phyloP scores from a whole-genome alignment of 23 tunicate genomes.

The Halocynthia aurantium region DNA sequence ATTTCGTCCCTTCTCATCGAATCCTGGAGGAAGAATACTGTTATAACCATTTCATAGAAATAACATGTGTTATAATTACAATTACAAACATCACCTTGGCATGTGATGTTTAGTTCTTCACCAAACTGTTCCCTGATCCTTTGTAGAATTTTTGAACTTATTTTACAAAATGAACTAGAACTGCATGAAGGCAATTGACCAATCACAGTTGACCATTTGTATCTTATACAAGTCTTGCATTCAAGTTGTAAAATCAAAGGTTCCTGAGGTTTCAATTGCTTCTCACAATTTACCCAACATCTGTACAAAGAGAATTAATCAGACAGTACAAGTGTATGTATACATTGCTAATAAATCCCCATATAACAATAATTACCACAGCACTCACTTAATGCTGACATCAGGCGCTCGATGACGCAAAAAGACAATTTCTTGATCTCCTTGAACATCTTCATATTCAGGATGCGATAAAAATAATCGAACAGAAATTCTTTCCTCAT shows the following conservation, averaged over 20 bases:
- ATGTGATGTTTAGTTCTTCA: background rate
- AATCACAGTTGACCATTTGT: constrained; percentile 1
- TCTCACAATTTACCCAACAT: constrained; percentile 12
- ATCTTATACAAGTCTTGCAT: constrained; percentile 4
- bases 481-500: background rate
- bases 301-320: background rate
- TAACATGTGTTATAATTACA: background rate
- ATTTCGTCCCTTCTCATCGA: background rate
- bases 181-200: background rate
- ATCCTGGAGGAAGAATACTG: background rate
- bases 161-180: background rate
- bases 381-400: background rate
- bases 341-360: background rate
- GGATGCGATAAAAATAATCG: background rate
- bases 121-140: background rate
- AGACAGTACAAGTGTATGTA: background rate
- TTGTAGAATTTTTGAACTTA: background rate
- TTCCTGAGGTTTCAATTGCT: constrained; percentile 1
- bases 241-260: constrained; percentile 12
- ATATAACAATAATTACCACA: background rate
- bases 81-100: background rate
- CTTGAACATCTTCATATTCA: background rate
- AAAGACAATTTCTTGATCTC: background rate
- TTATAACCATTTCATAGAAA: background rate
- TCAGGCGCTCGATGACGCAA: background rate